Percentiles rank a stretch among this genome's conserved stretches.
Conservation (phyloP, 2,888 invertebrate species). For the Neoaliturus tenellus region DNA sequence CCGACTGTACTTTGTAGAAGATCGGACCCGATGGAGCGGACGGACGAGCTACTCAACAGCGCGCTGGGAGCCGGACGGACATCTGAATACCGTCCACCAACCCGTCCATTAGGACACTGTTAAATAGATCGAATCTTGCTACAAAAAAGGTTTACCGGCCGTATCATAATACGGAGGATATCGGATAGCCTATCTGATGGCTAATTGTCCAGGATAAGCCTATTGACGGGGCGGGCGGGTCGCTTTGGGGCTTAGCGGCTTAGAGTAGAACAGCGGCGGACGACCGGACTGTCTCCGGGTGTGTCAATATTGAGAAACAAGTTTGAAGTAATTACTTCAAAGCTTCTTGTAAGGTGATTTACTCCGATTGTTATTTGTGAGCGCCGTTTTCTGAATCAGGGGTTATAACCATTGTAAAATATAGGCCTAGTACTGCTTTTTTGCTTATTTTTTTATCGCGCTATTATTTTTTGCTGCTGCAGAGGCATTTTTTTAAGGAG, state of each 20-base stretch:
- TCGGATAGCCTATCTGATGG: constrained; percentile 2
- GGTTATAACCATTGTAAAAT: too few species aligned
- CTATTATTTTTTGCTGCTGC: too few species aligned
- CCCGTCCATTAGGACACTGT: constrained; percentile 16
- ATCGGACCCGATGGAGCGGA: not conserved
- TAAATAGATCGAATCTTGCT: constrained; percentile 34
- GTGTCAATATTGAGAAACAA: too few species aligned
- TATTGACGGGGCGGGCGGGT: not conserved
- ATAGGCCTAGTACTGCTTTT: too few species aligned
- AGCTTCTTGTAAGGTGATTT: too few species aligned
- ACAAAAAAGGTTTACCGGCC: constrained; percentile 6
- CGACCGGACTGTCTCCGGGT: too few species aligned
- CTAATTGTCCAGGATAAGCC: constrained; percentile 39
- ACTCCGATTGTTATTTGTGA: too few species aligned
- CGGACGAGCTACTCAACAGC: not conserved
- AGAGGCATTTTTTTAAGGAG: too few species aligned
- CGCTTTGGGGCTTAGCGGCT: not conserved
- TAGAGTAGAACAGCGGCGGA: too few species aligned
- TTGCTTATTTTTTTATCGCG: too few species aligned
- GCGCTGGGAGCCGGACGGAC: not conserved
- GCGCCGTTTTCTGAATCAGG: too few species aligned
- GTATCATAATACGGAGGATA: constrained; percentile 11
- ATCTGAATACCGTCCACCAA: not conserved
- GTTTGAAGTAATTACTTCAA: too few species aligned
- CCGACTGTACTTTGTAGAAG: constrained; percentile 17